Evolutionary conservation across 2,113 vertebrate genomes (phyloP), one percentile per base, ranked within the genome.

Genomic region (Phrynosoma platyrhinos): DNA sequence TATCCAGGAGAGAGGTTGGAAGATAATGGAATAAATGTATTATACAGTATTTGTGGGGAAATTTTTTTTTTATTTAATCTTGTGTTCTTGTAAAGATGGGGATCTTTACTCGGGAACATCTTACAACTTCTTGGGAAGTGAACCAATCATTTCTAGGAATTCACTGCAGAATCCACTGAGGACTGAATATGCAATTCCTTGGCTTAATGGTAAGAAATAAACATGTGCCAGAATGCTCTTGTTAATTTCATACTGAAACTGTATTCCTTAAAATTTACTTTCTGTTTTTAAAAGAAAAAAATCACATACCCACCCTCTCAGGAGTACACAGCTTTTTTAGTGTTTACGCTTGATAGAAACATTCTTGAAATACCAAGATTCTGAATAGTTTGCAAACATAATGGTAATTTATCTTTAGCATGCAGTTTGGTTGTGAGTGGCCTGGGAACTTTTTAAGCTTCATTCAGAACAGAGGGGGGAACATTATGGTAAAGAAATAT

Each of bases 51-150:
- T 86, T 79, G 13, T 62, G 58, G 74, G 27, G 16, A 84, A 75
- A 23, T 13, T 64, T 85, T 64, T 87, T 47, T 55, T 78, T 68
- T 21, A 40, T 83, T 25, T 21, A 23, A 53, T 83, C 18, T 77
- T 83, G 14, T 36, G 27, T 88, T 89, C 2, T 92, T 25, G 79
- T 91, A 86, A 96, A 99, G 99, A 99, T 91, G 98, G 98, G 68
- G 98, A 98, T 80, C 97, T 99, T 77, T 99, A 99, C 93, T 98
- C 99, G 0, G 99, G 98, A 85, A 99, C 99, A 0, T 97, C 97
- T 0, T 99, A 98, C 81, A 99, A 99, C 94, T 99, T 99, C 91
- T 94, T 99, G 94, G 99, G 99, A 91, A 99, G 98, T 14, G 98
- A 99, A 87, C 98, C 98, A 1, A 98, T 99, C 93, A 98, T 99